Conservation (phyloP, 2,888 invertebrate species). For the Dexiosoma caninum region DNA sequence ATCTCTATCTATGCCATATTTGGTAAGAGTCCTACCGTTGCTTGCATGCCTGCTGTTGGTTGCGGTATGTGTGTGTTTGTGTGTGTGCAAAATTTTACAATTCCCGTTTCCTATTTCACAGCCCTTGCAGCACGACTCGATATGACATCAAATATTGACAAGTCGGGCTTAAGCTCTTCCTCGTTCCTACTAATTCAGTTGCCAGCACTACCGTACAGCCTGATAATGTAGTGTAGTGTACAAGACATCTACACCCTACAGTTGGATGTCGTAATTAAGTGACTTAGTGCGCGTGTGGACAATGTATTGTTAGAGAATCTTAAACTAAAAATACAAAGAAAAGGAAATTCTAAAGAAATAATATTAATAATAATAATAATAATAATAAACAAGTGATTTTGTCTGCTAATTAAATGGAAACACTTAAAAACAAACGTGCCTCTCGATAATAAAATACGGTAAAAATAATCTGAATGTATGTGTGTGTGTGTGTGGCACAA, state of each 20-base stretch:
- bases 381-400: no score
- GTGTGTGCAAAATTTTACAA: constrained; percentile 22
- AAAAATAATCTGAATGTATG: neutral
- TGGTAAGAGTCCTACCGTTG: constrained; percentile 15
- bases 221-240: constrained; percentile 58
- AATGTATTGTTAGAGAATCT: neutral
- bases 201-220: constrained; percentile 51
- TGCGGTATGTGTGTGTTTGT: neutral
- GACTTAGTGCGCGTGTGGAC: neutral
- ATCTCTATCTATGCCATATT: no score
- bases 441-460: neutral
- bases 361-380: no score
- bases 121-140: constrained; percentile 44
- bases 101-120: neutral
- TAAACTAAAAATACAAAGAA: neutral
- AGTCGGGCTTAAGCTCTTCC: constrained; percentile 39
- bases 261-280: neutral
- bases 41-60: neutral
- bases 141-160: constrained; percentile 45
- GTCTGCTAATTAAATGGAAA: neutral
- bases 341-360: neutral
- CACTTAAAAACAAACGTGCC: neutral
- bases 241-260: neutral
- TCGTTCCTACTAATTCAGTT: constrained; percentile 46
- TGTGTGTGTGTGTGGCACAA: no score